phyloP scores from a whole-genome alignment of 2,888 invertebrate species.

The Diabrotica balteata region DNA sequence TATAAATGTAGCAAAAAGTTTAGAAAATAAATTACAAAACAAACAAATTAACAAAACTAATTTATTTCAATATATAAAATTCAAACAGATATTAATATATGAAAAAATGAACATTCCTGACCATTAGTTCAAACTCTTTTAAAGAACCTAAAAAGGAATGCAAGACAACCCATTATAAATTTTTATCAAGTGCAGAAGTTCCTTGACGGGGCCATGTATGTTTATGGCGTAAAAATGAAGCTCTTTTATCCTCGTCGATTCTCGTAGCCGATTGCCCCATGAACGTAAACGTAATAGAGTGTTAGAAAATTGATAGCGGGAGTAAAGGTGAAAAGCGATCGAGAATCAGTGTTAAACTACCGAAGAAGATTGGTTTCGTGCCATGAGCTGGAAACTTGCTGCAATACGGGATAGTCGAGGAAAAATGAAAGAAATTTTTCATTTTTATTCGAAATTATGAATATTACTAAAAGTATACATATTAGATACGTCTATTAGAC shows the following conservation, averaged over 20 bases:
- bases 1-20: no score
- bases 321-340: conserved; percentile 56
- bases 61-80: no score
- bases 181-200: conserved; percentile 15
- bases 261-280: conserved; percentile 50
- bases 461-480: not conserved
- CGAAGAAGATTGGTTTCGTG: conserved; percentile 55
- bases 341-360: conserved; percentile 52
- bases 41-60: no score
- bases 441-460: not conserved
- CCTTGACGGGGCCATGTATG: conserved; percentile 29
- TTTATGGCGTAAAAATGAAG: conserved; percentile 53
- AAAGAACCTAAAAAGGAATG: no score
- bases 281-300: conserved; percentile 56
- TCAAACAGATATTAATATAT: no score
- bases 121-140: no score
- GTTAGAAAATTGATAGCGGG: conserved; percentile 54
- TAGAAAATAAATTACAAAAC: no score
- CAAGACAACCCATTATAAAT: not conserved
- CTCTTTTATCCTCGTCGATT: conserved; percentile 52
- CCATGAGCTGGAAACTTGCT: conserved; percentile 38
- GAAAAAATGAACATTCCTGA: no score
- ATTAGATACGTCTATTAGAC: not conserved
- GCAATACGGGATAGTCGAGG: not conserved
- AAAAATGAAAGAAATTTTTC: not conserved